Percentiles rank a stretch among this genome's conserved stretches.
Evolutionary conservation across 2,797 vertebrate species (phyloP).

Genomic region (Anas bernieri): DNA sequence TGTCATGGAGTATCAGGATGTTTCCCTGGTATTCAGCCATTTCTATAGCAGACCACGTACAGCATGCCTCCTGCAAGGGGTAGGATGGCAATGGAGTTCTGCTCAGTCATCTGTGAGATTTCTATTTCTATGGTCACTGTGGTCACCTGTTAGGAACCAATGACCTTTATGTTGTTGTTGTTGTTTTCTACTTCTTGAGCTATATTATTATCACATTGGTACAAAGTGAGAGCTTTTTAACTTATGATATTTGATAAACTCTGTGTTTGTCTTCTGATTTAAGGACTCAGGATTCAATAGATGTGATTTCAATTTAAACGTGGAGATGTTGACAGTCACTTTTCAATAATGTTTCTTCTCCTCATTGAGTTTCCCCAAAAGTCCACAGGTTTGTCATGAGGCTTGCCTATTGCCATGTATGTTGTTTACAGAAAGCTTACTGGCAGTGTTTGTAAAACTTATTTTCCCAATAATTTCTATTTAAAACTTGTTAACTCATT

Average conservation of each 20-base stretch:
- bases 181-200: neutral
- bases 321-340: neutral
- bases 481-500: conserved; percentile 24
- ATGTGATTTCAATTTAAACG: neutral
- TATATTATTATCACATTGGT: neutral
- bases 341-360: neutral
- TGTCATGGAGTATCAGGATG: neutral
- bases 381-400: neutral
- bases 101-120: neutral
- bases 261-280: neutral
- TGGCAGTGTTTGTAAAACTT: neutral
- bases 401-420: neutral
- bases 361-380: neutral
- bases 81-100: neutral
- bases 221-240: neutral
- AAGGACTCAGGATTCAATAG: neutral
- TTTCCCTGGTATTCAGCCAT: neutral
- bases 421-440: neutral
- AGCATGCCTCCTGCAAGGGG: neutral
- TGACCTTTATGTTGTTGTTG: neutral
- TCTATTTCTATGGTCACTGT: conserved; percentile 1
- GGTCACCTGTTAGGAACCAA: neutral
- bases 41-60: neutral
- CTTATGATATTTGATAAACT: neutral
- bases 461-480: conserved; percentile 27